Percentiles rank a stretch among this genome's conserved stretches.
These are phyloP conservation scores for Aegypius monachus DNA, from an alignment of 2,113 vertebrate genomes.

Conservation along the genomic window DNA sequence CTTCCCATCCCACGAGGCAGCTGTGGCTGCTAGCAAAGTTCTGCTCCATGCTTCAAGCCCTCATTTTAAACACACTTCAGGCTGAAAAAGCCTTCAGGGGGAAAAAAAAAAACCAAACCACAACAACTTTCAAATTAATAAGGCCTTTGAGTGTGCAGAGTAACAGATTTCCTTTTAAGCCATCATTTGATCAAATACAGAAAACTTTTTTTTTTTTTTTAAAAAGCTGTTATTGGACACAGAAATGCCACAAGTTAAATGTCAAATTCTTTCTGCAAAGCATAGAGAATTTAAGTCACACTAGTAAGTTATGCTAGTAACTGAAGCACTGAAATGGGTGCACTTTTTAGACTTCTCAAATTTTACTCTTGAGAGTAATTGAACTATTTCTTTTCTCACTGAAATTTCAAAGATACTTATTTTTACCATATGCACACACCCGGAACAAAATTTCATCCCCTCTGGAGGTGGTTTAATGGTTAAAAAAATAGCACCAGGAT, in stretches of 20 bases:
- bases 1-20: not conserved
- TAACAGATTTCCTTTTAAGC: not conserved
- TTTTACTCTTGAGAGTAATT: not conserved
- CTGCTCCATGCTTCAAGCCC: not conserved
- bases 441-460: not conserved
- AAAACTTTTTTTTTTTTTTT: not conserved
- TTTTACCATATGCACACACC: not conserved
- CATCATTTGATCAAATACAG: not conserved
- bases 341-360: not conserved
- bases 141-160: not conserved
- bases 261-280: not conserved
- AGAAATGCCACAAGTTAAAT: not conserved
- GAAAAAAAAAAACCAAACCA: not conserved
- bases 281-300: not conserved
- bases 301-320: too few relatives aligned
- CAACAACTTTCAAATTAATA: not conserved
- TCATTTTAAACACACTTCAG: not conserved
- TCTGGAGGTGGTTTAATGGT: not conserved
- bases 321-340: not conserved
- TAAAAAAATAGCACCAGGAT: not conserved
- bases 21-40: rapidly evolving
- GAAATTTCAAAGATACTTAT: not conserved
- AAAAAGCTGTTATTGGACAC: not conserved
- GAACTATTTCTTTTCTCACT: not conserved
- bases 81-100: not conserved